Percentiles rank a stretch among this genome's conserved stretches.
Evolutionary conservation across 2,888 invertebrate genomes (phyloP).

Genomic region (Esperia sulphurella): DNA sequence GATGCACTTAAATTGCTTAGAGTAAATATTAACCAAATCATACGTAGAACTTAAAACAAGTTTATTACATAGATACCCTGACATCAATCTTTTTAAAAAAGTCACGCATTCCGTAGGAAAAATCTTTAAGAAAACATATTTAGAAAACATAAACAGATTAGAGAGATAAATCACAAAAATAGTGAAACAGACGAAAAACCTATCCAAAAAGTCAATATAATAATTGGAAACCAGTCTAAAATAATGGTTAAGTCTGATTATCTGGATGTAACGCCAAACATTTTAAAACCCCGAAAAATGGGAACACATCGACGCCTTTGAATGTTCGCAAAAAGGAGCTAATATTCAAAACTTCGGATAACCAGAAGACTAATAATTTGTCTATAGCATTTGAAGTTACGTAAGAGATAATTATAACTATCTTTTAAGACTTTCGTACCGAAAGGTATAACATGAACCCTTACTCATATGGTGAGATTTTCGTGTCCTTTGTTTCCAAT

Average conservation of each 20-base stretch:
- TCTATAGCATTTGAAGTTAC: slow-evolving; percentile 51
- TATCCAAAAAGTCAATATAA: not conserved
- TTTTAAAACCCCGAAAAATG: too few relatives aligned
- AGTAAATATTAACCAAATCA: not conserved
- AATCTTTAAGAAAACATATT: too few relatives aligned
- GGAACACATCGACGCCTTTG: slow-evolving; percentile 1
- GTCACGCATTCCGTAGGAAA: too few relatives aligned
- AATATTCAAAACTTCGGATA: slow-evolving; percentile 40
- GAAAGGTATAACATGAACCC: too few relatives aligned
- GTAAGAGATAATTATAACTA: slow-evolving; percentile 9
- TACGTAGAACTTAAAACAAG: too few relatives aligned
- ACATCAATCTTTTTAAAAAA: too few relatives aligned
- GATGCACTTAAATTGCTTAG: slow-evolving; percentile 1
- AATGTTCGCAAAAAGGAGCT: slow-evolving; percentile 41
- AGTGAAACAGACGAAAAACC: not conserved
- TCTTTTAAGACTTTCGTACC: too few relatives aligned
- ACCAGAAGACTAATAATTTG: slow-evolving; percentile 50
- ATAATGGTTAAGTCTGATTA: not conserved
- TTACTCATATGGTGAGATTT: too few relatives aligned
- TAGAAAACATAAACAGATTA: not conserved
- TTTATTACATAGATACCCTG: too few relatives aligned
- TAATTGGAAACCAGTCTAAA: not conserved
- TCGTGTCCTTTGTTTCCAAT: too few relatives aligned
- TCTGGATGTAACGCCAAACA: not conserved
- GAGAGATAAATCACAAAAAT: not conserved